phyloP scores from a whole-genome alignment of 2,888 invertebrate genomes.

The Eudemis profundana region DNA sequence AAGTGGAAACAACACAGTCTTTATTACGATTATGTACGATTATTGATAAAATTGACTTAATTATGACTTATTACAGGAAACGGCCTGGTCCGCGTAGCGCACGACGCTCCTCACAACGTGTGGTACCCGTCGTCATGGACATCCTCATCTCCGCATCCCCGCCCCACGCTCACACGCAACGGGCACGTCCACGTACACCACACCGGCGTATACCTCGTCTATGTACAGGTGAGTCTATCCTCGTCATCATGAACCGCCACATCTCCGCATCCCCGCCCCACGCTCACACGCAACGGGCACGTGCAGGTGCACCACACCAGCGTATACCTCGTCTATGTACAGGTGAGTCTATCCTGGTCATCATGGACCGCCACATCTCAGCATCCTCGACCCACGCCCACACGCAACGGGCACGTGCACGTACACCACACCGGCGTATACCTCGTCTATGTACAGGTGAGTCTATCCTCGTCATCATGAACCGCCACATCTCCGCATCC shows the following conservation, averaged over 20 bases:
- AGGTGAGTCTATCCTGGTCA: constrained; percentile 81
- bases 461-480: constrained; percentile 82
- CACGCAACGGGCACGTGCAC: constrained; percentile 87
- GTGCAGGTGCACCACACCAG: constrained; percentile 89
- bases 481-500: constrained; percentile 86
- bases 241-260: constrained; percentile 86
- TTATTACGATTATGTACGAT: too few species aligned
- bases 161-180: constrained; percentile 85
- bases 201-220: constrained; percentile 90
- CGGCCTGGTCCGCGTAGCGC: constrained; percentile 87
- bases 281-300: constrained; percentile 86
- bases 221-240: constrained; percentile 86
- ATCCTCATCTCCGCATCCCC: constrained; percentile 84
- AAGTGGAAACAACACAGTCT: too few species aligned
- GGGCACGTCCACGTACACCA: constrained; percentile 89
- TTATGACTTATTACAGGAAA: constrained; percentile 85
- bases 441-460: constrained; percentile 90
- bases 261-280: constrained; percentile 86
- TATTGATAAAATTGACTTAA: too few species aligned
- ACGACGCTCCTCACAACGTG: constrained; percentile 86
- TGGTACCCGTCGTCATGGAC: constrained; percentile 89
- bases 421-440: constrained; percentile 90
- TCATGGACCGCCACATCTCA: constrained; percentile 87
- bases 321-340: constrained; percentile 91
- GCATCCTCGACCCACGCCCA: constrained; percentile 86